Evolutionary conservation across 1,140 invertebrate species (phyloP).

Genomic region (Popillia japonica): DNA sequence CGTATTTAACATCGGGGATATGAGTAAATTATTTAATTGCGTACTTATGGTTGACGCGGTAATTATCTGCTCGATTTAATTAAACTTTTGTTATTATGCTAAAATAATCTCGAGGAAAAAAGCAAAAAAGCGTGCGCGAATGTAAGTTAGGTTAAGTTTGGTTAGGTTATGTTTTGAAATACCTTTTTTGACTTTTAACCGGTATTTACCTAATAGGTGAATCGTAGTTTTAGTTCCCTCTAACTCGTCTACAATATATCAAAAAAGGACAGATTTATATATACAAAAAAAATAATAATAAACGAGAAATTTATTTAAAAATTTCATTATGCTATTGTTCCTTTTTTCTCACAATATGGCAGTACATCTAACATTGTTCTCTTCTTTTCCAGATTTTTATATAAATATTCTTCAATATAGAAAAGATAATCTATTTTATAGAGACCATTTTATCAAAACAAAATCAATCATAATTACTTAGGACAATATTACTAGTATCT

Average conservation of each 20-base stretch:
- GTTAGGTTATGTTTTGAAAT: constrained; percentile 53
- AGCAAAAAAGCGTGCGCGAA: constrained; percentile 13
- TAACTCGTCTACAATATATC: background rate
- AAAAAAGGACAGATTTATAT: constrained; percentile 2
- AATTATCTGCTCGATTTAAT: background rate
- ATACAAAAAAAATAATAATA: too few relatives aligned
- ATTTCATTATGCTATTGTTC: constrained; percentile 13
- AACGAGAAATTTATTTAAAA: constrained; percentile 18
- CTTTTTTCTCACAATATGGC: background rate
- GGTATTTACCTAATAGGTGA: constrained; percentile 33
- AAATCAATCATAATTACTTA: constrained; percentile 31
- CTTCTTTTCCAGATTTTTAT: constrained; percentile 30
- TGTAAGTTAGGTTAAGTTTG: constrained; percentile 21
- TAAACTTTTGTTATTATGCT: background rate
- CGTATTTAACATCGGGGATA: background rate
- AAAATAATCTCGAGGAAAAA: background rate
- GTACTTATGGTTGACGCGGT: background rate
- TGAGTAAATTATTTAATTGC: background rate
- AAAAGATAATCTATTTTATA: constrained; percentile 35
- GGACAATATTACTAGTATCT: constrained; percentile 32
- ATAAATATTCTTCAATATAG: constrained; percentile 25
- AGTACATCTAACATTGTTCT: background rate
- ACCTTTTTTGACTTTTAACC: constrained; percentile 48
- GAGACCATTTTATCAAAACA: constrained; percentile 29
- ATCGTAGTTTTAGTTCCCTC: constrained; percentile 42